Evolutionary conservation across 2,797 vertebrate species (phyloP), one percentile per base, ranked within the genome.

Genomic region (Rousettus madagascariensis): DNA sequence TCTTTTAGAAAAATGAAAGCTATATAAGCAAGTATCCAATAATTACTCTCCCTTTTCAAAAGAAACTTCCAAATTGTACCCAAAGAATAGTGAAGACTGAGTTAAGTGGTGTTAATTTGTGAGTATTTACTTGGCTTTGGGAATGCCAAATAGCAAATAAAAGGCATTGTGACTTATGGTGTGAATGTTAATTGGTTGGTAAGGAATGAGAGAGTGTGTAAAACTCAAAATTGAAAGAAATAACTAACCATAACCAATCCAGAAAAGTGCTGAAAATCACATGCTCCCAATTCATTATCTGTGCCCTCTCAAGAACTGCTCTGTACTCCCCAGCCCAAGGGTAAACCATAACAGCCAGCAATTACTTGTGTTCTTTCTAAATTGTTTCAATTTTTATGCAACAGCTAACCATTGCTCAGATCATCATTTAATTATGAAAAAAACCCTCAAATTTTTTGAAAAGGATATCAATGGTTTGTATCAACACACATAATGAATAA

Each of bases 1-100:
- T 92, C 84, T 33, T 30, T 65, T 74, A 59, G 77, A 51, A 95
- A 79, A 90, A 86, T 20, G 20, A 92, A 96, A 77, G 7, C 59
- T 94, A 43, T 57, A 41, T 38, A 51, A 91, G 19, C 46, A 89
- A 61, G 12, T 57, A 68, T 28, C 30, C 13, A 92, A 10, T 49
- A 86, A 55, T 69, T 6, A 36, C 5, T 17, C 22, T 61, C 20
- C 69, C 36, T 71, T 90, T 96, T 82, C 15, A 83, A 59, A 80
- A 68, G 51, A 96, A 90, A 66, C 6, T 10, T 91, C 36, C 33
- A 68, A 94, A 72, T 68, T n/a, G 0, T 16, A 87, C 17, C 10
- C 11, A 68, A 86, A 91, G 53, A 89, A 79, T 20, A 80, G 8
- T 75, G 53, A 84, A 55, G 26, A 3, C 75, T 93, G 41, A 4